Conservation (phyloP, 37 sponge, comb jelly and placozoan species). For the Chondrosia reniformis region DNA sequence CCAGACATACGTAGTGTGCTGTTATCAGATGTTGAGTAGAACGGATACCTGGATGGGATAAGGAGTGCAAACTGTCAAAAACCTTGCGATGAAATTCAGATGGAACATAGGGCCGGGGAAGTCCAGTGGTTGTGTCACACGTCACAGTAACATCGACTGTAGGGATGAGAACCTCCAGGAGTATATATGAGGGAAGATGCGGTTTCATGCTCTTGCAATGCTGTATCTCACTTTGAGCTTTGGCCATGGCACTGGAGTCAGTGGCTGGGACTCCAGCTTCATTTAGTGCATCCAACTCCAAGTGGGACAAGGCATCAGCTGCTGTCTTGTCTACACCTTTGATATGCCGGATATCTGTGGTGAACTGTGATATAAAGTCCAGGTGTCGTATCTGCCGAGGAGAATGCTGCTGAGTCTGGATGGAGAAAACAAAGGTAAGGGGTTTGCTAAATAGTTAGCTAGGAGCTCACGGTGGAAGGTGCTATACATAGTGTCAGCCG, state of each 20-base stretch:
- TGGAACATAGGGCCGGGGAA: constrained; percentile 31
- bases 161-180: constrained; percentile 11
- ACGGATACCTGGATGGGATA: constrained; percentile 42
- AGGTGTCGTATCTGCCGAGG: constrained; percentile 29
- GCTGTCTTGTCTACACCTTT: constrained; percentile 15
- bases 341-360: constrained; percentile 18
- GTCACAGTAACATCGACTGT: neutral
- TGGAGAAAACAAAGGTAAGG: constrained; percentile 10
- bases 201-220: neutral
- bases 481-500: constrained; percentile 30
- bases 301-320: constrained; percentile 36
- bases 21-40: constrained; percentile 31
- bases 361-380: constrained; percentile 39
- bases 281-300: neutral
- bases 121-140: constrained; percentile 39
- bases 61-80: constrained; percentile 18
- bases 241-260: constrained; percentile 27
- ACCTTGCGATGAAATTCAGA: neutral
- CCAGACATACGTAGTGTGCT: constrained; percentile 38
- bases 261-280: neutral
- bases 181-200: too few relatives aligned
- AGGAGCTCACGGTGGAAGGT: constrained; percentile 44
- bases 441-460: constrained; percentile 36
- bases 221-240: constrained; percentile 19
- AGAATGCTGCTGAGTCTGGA: constrained; percentile 6